Evolutionary conservation across 2,113 vertebrate species (phyloP).

Genomic region (Nerophis lumbriciformis): DNA sequence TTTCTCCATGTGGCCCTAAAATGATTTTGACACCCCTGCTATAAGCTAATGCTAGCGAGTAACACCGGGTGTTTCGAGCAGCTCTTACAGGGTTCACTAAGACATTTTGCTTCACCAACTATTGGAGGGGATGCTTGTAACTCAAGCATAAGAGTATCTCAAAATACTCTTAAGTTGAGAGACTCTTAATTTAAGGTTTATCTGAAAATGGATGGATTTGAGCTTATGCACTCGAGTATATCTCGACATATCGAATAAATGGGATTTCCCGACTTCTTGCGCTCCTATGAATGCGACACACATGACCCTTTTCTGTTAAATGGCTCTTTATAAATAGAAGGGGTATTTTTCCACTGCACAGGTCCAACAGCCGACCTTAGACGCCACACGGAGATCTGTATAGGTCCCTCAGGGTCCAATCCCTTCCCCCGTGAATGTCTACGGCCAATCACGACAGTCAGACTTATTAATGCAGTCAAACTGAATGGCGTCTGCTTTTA

Average conservation of each 20-base stretch:
- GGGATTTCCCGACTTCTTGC: neutral
- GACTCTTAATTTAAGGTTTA: no score
- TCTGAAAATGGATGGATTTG: neutral
- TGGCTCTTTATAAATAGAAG: slow-evolving; percentile 62
- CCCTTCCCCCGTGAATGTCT: neutral
- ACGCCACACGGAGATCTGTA: slow-evolving; percentile 7
- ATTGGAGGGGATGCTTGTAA: no score
- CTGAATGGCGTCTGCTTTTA: neutral
- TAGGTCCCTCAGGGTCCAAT: slow-evolving; percentile 19
- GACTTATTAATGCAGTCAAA: neutral
- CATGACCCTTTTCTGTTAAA: slow-evolving; percentile 52
- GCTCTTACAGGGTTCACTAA: no score
- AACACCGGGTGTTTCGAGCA: no score
- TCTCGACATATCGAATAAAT: no score
- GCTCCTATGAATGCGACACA: slow-evolving; percentile 21
- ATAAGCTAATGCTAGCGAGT: no score
- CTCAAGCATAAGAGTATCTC: no score
- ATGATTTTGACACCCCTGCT: no score
- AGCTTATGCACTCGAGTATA: no score
- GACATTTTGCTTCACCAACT: no score
- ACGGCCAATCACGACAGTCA: slow-evolving; percentile 21
- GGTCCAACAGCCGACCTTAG: slow-evolving; percentile 33
- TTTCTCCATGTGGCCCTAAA: no score
- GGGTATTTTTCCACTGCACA: slow-evolving; percentile 55
- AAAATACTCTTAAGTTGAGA: no score